Evolutionary conservation across 2,113 vertebrate genomes (phyloP).

Genomic region (Trogon surrucura): DNA sequence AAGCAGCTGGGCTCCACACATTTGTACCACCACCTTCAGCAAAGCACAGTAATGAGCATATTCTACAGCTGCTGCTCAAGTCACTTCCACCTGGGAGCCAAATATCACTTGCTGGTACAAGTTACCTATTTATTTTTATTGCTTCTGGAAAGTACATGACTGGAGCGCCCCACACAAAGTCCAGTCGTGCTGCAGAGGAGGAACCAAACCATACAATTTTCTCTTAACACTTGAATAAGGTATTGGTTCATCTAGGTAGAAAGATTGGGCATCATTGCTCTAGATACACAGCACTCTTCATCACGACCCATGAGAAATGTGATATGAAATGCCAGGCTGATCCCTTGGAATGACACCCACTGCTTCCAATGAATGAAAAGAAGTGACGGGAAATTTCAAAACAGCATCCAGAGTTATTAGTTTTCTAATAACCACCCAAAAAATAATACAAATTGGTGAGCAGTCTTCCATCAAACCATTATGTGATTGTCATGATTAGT

Average conservation of each 20-base stretch:
- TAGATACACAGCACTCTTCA: neutral
- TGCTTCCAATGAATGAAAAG: neutral
- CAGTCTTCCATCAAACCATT: neutral
- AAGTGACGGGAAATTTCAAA: conserved; percentile 1
- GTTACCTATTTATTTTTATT: neutral
- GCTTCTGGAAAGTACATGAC: neutral
- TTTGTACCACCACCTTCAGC: neutral
- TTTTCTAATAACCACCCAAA: neutral
- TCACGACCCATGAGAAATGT: neutral
- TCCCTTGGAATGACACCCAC: neutral
- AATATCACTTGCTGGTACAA: neutral
- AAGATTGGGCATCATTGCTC: neutral
- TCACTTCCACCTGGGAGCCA: neutral
- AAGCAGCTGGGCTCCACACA: neutral
- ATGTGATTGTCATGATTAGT: neutral
- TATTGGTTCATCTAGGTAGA: neutral
- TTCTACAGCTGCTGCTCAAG: neutral
- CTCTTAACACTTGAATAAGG: neutral
- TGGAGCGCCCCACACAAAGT: neutral
- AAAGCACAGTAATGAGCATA: accelerated
- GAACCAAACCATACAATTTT: neutral
- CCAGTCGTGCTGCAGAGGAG: neutral
- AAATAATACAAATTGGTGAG: neutral
- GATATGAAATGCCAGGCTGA: neutral
- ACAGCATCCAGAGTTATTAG: neutral